A percentile compares a stretch with the other conserved stretches of the same genome.
Evolutionary conservation across 2,113 vertebrate species (phyloP).

Genomic region (Cheirogaleus medius): DNA sequence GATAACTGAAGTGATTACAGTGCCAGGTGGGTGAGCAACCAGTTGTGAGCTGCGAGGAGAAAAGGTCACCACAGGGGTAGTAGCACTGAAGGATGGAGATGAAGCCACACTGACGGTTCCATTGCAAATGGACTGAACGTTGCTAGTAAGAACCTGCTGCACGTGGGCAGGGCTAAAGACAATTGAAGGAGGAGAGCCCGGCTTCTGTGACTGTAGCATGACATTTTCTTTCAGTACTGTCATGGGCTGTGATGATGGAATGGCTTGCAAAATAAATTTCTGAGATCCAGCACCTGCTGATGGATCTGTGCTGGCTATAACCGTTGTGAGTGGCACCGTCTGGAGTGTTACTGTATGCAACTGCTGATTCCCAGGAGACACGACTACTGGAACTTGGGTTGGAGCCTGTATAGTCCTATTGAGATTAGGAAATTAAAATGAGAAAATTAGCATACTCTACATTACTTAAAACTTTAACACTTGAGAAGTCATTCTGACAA

Average conservation of each 20-base stretch:
- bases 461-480: conserved; percentile 17
- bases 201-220: conserved; percentile 84
- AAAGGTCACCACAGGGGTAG: conserved; percentile 85
- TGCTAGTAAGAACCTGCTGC: conserved; percentile 86
- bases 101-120: conserved; percentile 83
- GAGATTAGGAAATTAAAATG: conserved; percentile 69
- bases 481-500: background rate
- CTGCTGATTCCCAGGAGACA: conserved; percentile 87
- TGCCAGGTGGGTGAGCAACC: conserved; percentile 84
- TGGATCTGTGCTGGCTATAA: conserved; percentile 88
- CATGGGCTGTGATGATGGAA: conserved; percentile 88
- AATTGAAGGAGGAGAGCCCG: conserved; percentile 82
- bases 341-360: conserved; percentile 90
- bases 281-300: conserved; percentile 80
- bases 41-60: conserved; percentile 86
- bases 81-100: conserved; percentile 80
- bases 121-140: conserved; percentile 85
- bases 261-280: conserved; percentile 90
- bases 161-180: conserved; percentile 85
- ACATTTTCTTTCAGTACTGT: conserved; percentile 91
- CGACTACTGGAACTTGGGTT: conserved; percentile 88
- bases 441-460: conserved; percentile 23
- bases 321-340: conserved; percentile 90
- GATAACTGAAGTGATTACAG: conserved; percentile 90
- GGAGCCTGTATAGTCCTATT: conserved; percentile 86